Evolutionary conservation across 2,888 invertebrate genomes (phyloP), one percentile per base, ranked within the genome.

Genomic region (Eilema caniola): DNA sequence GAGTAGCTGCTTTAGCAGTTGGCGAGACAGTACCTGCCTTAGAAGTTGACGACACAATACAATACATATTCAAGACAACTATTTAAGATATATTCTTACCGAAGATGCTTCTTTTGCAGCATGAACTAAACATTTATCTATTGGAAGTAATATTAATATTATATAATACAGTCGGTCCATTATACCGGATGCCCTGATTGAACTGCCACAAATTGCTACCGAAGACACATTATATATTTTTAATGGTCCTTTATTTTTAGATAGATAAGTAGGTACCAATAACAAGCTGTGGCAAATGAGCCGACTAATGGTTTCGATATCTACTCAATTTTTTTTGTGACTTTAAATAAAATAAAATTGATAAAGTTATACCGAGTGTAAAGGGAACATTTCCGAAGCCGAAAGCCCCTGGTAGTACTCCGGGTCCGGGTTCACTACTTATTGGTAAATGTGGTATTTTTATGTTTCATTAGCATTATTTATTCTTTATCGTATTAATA

Each of bases 231-330:
- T n/a, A n/a, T 61, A 33, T 31, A 20, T 59, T 59, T 61, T 31
- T 61, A 61, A 61, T 61, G 61, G 7, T 33, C 12, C 28, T 61
- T 61, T 31, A 31, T 61, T 20, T 61, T 61, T 33, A 8, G 11
- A n/a, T 33, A 20, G 8, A 31, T 12, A n/a, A 62, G 28, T n/a
- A n/a, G n/a, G n/a, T 25, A 25, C 16, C 20, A 31, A 23, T 61
- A 61, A 28, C 28, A 61, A n/a, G 31, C n/a, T 31, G 33, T 41
- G 37, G 37, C 37, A 37, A 62, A 62, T 62, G 62, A 62, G 24
- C 37, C 62, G 41, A 33, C n/a, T n/a, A 37, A 37, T 41, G 14
- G 24, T 14, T 62, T 62, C 8, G 12, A 62, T 33, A 62, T 24
- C 24, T 37, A 23, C 3, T 12, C 14, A 37, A 24, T 16, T 62